Base-by-base conservation (phyloP, 2,888 invertebrate species). In the Elysia crispata region DNA sequence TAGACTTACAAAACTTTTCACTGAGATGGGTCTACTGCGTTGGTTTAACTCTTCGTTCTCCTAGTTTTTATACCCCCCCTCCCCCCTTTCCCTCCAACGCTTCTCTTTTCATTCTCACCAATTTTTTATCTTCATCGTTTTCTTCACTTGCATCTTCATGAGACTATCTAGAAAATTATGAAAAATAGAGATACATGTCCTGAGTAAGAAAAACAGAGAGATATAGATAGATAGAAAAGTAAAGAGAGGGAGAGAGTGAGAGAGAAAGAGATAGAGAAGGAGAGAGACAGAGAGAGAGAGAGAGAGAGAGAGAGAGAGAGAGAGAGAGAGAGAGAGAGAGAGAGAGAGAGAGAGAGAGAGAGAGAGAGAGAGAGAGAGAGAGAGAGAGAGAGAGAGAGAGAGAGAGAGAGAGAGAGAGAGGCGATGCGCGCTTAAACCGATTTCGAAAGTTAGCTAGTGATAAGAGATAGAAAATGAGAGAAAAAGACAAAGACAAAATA, bases 321-420 rank as follows among this genome's bases (percentile, higher is more conserved):
- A 69, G n/a, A 77, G 30, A 77, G 23, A 69, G 54, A 70, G 57
- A 60, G 60, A 70, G 70, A 77, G 54, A 60, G 50, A 76, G 15
- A 76, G n/a, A 66, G 23, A 50, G 54, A 66, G 41, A 66, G 67
- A 66, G 11, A 66, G 66, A n/a, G 23, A 64, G 41, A 64, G 64
- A 64, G n/a, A 64, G 25, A 64, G 67, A 30, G 62, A 62, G 62
- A 33, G 62, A 30, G 62, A 62, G 25, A 33, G 62, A 62, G 33
- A 70, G 30, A 33, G 72, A 33, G 31, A 78, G 64, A 62, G 57
- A 69, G 33, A 60, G 57, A 72, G 33, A 30, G 57, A 62, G 62
- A 33, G 31, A 60, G 57, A 72, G 33, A 72, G 49, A 54, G 50
- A 60, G 31, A n/a, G n/a, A n/a, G n/a, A n/a, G n/a, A n/a, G n/a